phyloP scores from a whole-genome alignment of 1,140 invertebrate genomes.

The Tetraneura akinire region DNA sequence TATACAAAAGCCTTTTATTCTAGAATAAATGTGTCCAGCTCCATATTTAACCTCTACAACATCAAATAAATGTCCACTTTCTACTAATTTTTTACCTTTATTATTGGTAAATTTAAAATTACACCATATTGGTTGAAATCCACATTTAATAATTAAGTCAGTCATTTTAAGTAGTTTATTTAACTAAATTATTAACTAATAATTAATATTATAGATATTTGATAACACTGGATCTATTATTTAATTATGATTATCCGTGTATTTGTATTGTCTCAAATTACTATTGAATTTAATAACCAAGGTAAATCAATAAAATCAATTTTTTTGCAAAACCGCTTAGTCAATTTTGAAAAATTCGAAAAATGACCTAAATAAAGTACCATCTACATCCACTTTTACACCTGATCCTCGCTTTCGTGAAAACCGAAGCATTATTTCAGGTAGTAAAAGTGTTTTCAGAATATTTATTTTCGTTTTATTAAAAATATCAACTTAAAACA shows the following conservation, averaged over 20 bases:
- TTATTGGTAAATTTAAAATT: neutral
- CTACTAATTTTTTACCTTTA: neutral
- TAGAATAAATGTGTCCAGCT: neutral
- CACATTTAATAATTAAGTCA: constrained; percentile 2
- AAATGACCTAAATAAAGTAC: no score
- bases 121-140: neutral
- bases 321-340: no score
- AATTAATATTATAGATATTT: constrained; percentile 5
- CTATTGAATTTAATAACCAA: no score
- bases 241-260: neutral
- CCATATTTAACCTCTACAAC: neutral
- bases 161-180: neutral
- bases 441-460: no score
- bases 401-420: no score
- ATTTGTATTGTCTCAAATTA: neutral
- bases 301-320: no score
- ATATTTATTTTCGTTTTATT: no score
- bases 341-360: no score
- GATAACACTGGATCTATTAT: neutral
- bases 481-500: no score
- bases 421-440: no score
- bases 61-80: constrained; percentile 2
- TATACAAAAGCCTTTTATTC: constrained; percentile 8
- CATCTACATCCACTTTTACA: no score
- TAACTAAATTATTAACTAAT: neutral